phyloP scores from a whole-genome alignment of 2,113 vertebrate genomes.

The Syrmaticus mikado region DNA sequence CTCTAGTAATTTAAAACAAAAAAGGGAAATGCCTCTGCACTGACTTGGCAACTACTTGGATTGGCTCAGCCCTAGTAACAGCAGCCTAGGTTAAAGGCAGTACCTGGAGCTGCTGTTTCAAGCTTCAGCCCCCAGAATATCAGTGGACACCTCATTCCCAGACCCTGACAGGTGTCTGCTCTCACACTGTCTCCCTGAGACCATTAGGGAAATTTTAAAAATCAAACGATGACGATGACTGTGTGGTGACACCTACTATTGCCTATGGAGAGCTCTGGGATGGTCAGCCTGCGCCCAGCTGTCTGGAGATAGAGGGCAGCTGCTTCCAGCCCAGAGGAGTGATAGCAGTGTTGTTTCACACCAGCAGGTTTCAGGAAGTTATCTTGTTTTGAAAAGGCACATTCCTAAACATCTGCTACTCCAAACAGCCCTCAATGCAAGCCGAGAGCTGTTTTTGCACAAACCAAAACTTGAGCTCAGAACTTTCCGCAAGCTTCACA shows the following conservation, averaged over 20 bases:
- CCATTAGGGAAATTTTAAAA: neutral
- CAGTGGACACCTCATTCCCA: neutral
- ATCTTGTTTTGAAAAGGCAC: conserved; percentile 49
- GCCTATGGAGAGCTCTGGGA: neutral
- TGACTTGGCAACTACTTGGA: neutral
- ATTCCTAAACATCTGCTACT: conserved; percentile 33
- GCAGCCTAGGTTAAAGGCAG: neutral
- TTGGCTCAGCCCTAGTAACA: neutral
- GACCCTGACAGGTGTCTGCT: neutral
- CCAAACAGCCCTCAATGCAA: conserved; percentile 44
- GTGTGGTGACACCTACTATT: neutral
- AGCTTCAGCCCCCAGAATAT: neutral
- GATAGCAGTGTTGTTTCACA: neutral
- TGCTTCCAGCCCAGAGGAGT: neutral
- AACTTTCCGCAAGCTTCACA: neutral
- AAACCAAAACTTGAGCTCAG: conserved; percentile 21
- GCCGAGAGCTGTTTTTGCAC: conserved; percentile 2
- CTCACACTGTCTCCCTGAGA: neutral
- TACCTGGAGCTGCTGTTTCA: neutral
- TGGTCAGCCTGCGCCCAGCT: neutral
- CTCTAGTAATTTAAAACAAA: neutral
- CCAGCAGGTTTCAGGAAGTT: neutral
- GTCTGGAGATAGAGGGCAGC: neutral
- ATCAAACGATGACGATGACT: neutral
- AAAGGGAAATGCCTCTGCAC: neutral